Base-by-base conservation (phyloP, 1,140 invertebrate species). In the Psix sp. region DNA sequence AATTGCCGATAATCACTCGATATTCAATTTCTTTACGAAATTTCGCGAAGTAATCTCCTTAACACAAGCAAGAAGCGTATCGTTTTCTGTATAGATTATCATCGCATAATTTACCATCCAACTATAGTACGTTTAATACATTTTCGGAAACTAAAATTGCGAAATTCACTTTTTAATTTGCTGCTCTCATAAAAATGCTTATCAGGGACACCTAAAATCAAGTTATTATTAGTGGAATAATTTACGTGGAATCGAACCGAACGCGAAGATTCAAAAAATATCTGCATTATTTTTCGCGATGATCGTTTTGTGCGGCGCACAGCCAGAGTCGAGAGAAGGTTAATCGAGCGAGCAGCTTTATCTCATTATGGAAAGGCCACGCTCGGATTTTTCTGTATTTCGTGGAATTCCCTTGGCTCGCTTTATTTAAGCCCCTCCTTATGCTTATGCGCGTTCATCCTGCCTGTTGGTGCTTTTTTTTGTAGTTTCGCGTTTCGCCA, bases 371-470 rank as follows among this genome's bases (percentile, higher is more conserved):
- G 62, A 71, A 76, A 76, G 74, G 49, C 66, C 33, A 46, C 48
- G 66, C 54, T 56, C 35, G 54, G 78, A 84, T 84, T 82, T 81
- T 82, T 84, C 80, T 79, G 76, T 59, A 77, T 83, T 84, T 84
- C 82, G 82, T 76, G 74, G 82, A 83, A 84, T 84, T 75, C 75
- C 59, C 66, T 56, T 60, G 46, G 48, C 65, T 75, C 77, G 66
- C 78, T 77, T 79, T 70, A 77, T 81, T 80, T 77, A 74, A 74
- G 66, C 43, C 70, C 63, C 52, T 57, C 66, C 49, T 54, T 62
- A 46, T 36, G 68, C 48, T 76, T 49, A 56, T 67, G 52, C 62
- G 35, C 65, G 31, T 39, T 33, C 29, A 48, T 59, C 56, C 72
- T 71, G 40, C 43, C 36, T 54, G 35, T 33, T 39, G 38, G 52